Base-by-base conservation (phyloP, 2,888 invertebrate species). In the Nephrotoma flavescens region DNA sequence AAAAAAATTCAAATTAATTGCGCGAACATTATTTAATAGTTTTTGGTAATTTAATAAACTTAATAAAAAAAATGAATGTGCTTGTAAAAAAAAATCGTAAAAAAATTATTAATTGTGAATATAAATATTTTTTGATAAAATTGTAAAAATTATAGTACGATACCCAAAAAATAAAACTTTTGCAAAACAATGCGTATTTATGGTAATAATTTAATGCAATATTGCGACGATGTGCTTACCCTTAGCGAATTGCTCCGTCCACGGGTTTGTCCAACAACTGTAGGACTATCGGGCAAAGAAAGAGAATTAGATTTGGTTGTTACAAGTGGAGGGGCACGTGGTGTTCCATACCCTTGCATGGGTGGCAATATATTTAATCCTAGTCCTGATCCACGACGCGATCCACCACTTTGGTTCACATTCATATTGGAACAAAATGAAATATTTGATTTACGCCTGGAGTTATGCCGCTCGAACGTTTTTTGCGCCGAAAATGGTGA, bases 401-500 rank as follows among this genome's bases (percentile, higher is more conserved):
- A 86, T 90, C 93, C 92, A 57, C 93, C 92, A 85, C 93, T 93
- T 88, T 94, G 94, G 57, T 94, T 93, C 88, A 96, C 93, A 88
- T 96, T 92, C 41, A 95, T 95, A 90, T 96, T 96, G 86, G 96
- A 96, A 91, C 96, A 96, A 91, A 97, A 97, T 90, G 97, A 97
- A 89, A 97, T 97, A 92, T 97, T 97, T 86, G 97, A 97, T 92
- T 97, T 97, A 86, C 97, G 93, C 9, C 97, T 93, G 88, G 97
- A 97, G 91, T 97, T 97, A 92, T 97, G 97, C 1, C 97, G 93
- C 90, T 97, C 97, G 92, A 97, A 98, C 0, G 97, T 97, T 92
- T 97, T 97, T 92, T 97, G 97, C 41, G 97, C 97, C 47, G 97
- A 97, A 91, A 98, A 97, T 11, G 98, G 98, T 90, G 97, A 98